These are phyloP conservation scores for Ditylenchus weischeri DNA, from an alignment of 2,888 invertebrate species.

Conservation along the genomic window DNA sequence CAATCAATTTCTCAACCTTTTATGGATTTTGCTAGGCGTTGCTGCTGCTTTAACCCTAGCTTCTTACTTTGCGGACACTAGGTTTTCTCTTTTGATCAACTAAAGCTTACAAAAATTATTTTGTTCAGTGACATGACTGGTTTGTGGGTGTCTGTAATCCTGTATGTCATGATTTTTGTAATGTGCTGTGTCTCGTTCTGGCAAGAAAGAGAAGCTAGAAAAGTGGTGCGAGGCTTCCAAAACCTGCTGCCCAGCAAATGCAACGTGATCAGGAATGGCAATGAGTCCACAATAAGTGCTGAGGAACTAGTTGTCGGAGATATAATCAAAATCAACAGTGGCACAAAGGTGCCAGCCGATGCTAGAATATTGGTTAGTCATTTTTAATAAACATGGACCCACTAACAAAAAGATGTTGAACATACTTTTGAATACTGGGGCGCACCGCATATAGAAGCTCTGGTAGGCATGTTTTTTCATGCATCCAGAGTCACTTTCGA, in stretches of 20 bases:
- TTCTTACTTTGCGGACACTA: slow-evolving; percentile 20
- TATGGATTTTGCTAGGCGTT: slow-evolving; percentile 36
- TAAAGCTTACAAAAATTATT: neutral
- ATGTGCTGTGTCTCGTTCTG: slow-evolving; percentile 48
- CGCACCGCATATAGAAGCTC: too few species aligned
- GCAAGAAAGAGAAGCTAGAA: slow-evolving; percentile 46
- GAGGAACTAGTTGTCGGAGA: slow-evolving; percentile 49
- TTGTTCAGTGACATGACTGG: slow-evolving; percentile 37
- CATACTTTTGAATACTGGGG: too few species aligned
- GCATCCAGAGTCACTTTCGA: too few species aligned
- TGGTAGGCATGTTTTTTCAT: too few species aligned
- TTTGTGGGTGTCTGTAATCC: slow-evolving; percentile 46
- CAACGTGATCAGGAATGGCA: slow-evolving; percentile 44
- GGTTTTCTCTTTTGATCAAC: neutral
- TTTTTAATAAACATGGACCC: slow-evolving; percentile 9
- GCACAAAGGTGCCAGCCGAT: slow-evolving; percentile 48
- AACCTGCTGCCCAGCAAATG: slow-evolving; percentile 44
- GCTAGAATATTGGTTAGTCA: slow-evolving; percentile 1
- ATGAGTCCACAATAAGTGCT: slow-evolving; percentile 38
- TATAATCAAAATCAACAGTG: slow-evolving; percentile 43
- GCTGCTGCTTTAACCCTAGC: slow-evolving; percentile 33
- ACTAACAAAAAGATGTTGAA: too few species aligned
- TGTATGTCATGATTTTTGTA: slow-evolving; percentile 45
- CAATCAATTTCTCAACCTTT: slow-evolving; percentile 37
- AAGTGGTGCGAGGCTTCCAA: slow-evolving; percentile 46